Evolutionary conservation across 2,113 vertebrate species (phyloP).

Genomic region (Nycticebus coucang): DNA sequence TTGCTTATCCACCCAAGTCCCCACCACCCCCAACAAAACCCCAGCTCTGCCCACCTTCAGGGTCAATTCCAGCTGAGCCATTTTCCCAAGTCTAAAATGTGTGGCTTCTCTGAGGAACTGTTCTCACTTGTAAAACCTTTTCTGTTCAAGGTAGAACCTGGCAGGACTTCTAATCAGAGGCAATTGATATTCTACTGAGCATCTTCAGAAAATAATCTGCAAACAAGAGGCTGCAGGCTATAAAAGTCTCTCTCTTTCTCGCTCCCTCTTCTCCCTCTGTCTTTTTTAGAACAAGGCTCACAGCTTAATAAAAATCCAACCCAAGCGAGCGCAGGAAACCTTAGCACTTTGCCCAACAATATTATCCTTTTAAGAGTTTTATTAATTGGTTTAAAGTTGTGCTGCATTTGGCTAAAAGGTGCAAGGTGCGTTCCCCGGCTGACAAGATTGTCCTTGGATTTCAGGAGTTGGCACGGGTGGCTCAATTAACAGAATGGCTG

Average conservation of each 20-base stretch:
- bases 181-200: constrained; percentile 87
- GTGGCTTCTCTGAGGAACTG: background rate
- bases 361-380: constrained; percentile 83
- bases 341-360: constrained; percentile 74
- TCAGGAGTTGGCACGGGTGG: constrained; percentile 51
- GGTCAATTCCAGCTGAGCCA: background rate
- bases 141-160: constrained; percentile 77
- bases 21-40: too few species aligned
- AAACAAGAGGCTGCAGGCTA: constrained; percentile 87
- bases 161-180: constrained; percentile 80
- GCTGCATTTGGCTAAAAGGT: constrained; percentile 72
- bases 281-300: constrained; percentile 76
- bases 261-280: constrained; percentile 50
- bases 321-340: constrained; percentile 68
- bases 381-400: constrained; percentile 84
- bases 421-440: constrained; percentile 68
- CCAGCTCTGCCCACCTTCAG: background rate
- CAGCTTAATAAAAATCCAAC: constrained; percentile 85
- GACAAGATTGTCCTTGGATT: constrained; percentile 69
- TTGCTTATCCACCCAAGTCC: too few species aligned
- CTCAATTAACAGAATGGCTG: constrained; percentile 73
- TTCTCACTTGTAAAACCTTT: constrained; percentile 55
- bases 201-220: constrained; percentile 86
- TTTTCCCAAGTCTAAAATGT: constrained; percentile 24
- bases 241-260: constrained; percentile 79